Percentiles rank a stretch among this genome's conserved stretches.
Evolutionary conservation across 1,140 invertebrate genomes (phyloP).

Genomic region (Lucilia cuprina): DNA sequence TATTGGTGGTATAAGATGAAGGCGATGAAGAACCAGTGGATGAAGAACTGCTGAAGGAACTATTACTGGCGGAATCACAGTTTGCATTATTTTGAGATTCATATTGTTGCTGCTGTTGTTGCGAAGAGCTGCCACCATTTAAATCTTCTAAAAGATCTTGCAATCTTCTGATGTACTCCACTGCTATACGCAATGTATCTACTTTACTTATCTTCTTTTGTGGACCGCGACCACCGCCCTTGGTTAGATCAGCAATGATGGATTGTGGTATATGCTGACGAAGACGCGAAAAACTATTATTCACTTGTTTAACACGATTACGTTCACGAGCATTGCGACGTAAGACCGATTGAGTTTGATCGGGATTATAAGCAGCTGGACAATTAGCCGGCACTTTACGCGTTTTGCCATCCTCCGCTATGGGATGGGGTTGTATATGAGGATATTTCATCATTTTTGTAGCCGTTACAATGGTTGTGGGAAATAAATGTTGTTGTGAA

Average conservation of each 20-base stretch:
- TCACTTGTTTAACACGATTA: constrained; percentile 92
- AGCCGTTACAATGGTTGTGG: neutral
- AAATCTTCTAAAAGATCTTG: constrained; percentile 78
- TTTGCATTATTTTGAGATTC: neutral
- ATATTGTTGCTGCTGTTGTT: constrained; percentile 39
- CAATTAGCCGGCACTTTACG: constrained; percentile 34
- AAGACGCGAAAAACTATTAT: constrained; percentile 86
- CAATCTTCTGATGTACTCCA: constrained; percentile 89
- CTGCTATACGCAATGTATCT: constrained; percentile 89
- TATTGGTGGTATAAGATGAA: constrained; percentile 37
- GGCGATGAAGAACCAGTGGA: constrained; percentile 46
- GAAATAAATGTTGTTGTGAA: constrained; percentile 13
- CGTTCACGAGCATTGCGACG: constrained; percentile 88
- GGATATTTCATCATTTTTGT: constrained; percentile 39
- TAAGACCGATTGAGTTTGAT: constrained; percentile 84
- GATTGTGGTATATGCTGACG: constrained; percentile 82
- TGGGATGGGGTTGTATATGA: constrained; percentile 35
- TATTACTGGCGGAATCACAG: constrained; percentile 50
- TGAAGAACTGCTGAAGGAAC: constrained; percentile 46
- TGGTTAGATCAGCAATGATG: constrained; percentile 72
- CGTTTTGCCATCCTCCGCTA: constrained; percentile 43
- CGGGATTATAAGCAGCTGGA: constrained; percentile 64
- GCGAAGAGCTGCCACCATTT: constrained; percentile 48
- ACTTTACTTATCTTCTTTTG: constrained; percentile 92
- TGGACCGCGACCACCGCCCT: constrained; percentile 68